Evolutionary conservation across 2,113 vertebrate genomes (phyloP), one percentile per base, ranked within the genome.

Genomic region (Empidonax traillii): DNA sequence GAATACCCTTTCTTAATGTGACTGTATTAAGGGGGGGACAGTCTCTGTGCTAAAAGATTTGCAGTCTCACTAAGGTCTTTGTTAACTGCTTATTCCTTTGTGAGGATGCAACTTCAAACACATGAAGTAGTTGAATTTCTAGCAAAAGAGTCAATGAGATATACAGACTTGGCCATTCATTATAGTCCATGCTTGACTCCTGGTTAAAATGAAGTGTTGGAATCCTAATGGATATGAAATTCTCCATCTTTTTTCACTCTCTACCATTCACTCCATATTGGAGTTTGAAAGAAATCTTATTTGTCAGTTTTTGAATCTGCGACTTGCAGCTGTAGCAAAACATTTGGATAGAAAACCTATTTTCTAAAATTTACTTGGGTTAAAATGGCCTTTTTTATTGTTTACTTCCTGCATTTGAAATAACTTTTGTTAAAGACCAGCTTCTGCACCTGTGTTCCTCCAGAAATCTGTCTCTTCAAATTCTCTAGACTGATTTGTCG

Each of bases 401-500:
- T 97, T 97, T 95, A 66, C 82, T 95, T 97, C 96, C 87, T 78
- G 39, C 78, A 83, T 97, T 82, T 91, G 92, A 96, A 94, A 91
- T 71, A 78, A 90, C 83, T 96, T 97, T 72, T 89, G 88, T 96
- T 97, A 94, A 96, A 76, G 73, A 89, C 37, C 44, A 87, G 73
- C 74, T 82, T 89, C 53, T 83, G 84, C 87, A 98, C 92, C 93
- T 97, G 87, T 65, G 78, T 73, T 97, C 90, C 44, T 97, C 92
- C 84, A 87, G 81, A 96, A 97, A 97, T 76, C 94, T 94, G 92
- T 97, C 97, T 94, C 94, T 95, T 96, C 87, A 88, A 92, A 97
- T 98, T 95, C 78, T 52, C 91, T 33, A 58, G 87, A 93, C 91
- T 97, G 97, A 97, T 97, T 96, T 97, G 95, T 98, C 83, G 66